Conservation (phyloP, 2,888 invertebrate genomes). For the Steromphala cineraria region DNA sequence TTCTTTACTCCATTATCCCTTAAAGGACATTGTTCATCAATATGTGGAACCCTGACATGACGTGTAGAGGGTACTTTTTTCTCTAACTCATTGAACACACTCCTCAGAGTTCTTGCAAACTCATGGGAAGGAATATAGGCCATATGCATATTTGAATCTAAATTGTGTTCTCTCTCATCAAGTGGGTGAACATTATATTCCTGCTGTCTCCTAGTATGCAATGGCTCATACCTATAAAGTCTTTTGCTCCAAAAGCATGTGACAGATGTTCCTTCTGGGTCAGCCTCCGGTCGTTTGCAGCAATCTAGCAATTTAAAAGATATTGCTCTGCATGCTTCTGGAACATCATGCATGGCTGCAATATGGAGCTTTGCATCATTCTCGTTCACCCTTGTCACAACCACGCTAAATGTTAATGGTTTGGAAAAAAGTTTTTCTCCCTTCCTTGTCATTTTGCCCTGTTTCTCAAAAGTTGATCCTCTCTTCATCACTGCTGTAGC, state of each 20-base stretch:
- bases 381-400: neutral
- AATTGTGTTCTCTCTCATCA: neutral
- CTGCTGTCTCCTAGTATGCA: neutral
- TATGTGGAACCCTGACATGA: neutral
- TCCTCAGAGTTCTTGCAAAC: neutral
- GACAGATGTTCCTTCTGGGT: neutral
- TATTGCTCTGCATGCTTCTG: neutral
- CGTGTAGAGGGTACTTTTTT: neutral
- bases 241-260: constrained; percentile 5
- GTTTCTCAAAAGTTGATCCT: neutral
- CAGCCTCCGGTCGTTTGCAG: neutral
- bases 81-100: neutral
- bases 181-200: neutral
- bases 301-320: neutral
- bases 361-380: neutral
- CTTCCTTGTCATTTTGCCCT: neutral
- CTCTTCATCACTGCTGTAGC: neutral
- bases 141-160: neutral
- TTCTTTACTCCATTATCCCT: neutral
- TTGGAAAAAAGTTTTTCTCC: neutral
- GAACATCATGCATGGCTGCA: neutral
- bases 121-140: neutral
- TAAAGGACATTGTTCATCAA: neutral
- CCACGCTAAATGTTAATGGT: neutral
- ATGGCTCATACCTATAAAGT: neutral